These are phyloP conservation scores for Phodopus roborovskii DNA, from an alignment of 2,113 vertebrate species.

Conservation along the genomic window DNA sequence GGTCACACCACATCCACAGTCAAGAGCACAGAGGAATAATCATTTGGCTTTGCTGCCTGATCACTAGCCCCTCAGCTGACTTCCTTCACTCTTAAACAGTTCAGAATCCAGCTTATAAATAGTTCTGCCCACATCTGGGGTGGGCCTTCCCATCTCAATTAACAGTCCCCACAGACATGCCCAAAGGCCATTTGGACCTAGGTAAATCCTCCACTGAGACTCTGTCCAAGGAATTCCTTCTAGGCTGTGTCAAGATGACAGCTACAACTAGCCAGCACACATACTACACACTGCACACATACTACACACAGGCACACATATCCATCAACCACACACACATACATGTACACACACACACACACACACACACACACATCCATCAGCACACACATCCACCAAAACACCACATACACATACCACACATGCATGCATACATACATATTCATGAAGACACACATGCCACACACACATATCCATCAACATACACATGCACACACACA, in stretches of 20 bases:
- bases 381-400: not conserved
- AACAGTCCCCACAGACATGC: not conserved
- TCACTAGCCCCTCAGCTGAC: not conserved
- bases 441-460: not conserved
- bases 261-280: not conserved
- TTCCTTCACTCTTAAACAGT: not conserved
- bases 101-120: not conserved
- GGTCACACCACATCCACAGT: not conserved
- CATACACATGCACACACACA: not conserved
- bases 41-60: not conserved
- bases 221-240: not conserved
- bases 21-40: not conserved
- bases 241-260: not conserved
- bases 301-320: not conserved
- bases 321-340: not conserved
- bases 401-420: not conserved
- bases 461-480: not conserved
- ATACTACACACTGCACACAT: not conserved
- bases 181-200: not conserved
- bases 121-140: not conserved
- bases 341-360: no score
- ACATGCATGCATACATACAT: not conserved
- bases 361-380: not conserved
- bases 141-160: not conserved
- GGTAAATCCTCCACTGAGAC: not conserved